Evolutionary conservation across 1,140 invertebrate genomes (phyloP), one percentile per base, ranked within the genome.

Genomic region (Zaprionus camerounensis): DNA sequence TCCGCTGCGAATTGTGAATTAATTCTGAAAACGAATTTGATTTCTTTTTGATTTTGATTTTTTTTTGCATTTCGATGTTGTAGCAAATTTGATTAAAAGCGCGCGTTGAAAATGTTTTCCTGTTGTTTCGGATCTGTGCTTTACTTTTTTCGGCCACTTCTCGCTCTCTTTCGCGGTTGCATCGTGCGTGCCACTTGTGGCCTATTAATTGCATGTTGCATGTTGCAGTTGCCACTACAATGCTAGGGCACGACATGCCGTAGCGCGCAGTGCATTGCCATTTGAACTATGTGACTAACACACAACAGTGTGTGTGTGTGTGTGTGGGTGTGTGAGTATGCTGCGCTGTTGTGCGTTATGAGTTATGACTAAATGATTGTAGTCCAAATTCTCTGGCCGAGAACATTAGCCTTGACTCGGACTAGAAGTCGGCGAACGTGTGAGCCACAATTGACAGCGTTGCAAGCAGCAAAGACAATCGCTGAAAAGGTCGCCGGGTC

Each of bases 81-180:
- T 51, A 31, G 46, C 53, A 74, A 85, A 90, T 84, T 70, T 81
- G 85, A 88, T 79, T 88, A 88, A 88, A 88, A 88, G 84, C 84
- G 75, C 75, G 84, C 75, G 84, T 81, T 88, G 84, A 88, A 88
- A 76, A 84, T 81, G 71, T 44, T 72, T 88, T 88, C 85, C 83
- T 86, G 83, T 80, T 68, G 61, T 59, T 67, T 12, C 46, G 46
- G 20, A 22, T 51, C 22, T 51, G 46, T 51, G 41, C 7, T 46
- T 11, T 44, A 17, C 6, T 17, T 44, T 17, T 44, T 6, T 17
- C 41, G n/a, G 6, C 44, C n/a, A 46, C 9, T 49, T 49, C 46
- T 49, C 11, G 7, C 7, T 12, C 31, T 34, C 9, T 3, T 34
- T 20, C 46, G 53, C 44, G 15, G 28, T 12, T 64, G 53, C 20